Base-by-base conservation (phyloP, 2,797 vertebrate species). In the Lepus oiostolus region DNA sequence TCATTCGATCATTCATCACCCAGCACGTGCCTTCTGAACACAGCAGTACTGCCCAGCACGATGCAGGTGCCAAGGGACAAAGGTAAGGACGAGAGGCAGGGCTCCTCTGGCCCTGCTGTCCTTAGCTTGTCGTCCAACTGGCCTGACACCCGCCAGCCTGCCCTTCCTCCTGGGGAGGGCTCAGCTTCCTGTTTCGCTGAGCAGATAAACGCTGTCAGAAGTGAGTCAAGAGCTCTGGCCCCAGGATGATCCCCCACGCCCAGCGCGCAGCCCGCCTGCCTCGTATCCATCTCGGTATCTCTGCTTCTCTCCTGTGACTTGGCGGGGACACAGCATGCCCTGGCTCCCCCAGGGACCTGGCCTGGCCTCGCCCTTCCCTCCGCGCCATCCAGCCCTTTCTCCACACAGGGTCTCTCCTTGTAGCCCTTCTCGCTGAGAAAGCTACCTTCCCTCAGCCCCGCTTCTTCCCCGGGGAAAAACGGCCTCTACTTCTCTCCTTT, bases 211-310 rank as follows among this genome's bases (percentile, higher is more conserved):
- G 30, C 7, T 4, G 54, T 16, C 24, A 38, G 80, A 63, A 80
- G 74, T 67, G 47, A 32, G 11, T 32, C 19, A 3, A 5, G 52
- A 50, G 11, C 63, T 19, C 62, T 74, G 85, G n/a, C 14, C 38
- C 47, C 92, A 63, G 38, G 38, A 42, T 42, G 38, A 42, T 42
- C 38, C 7, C 9, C 35, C 22, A 10, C 4, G 4, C 30, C 22
- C 0, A 22, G 7, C n/a, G 52, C 22, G 4, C 52, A 8, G 3
- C 32, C n/a, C 7, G 13, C 24, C 16, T 5, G 0, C 0, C 0
- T 17, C 68, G 63, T 26, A n/a, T 7, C 63, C 8, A 47, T 47
- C 42, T 47, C 42, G 7, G 8, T 8, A 47, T 47, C 42, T 88
- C 74, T 54, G 80, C 35, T 52, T 79, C 52, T 26, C 30, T 54